These are phyloP conservation scores for Meloidogyne exigua DNA, from an alignment of 1,140 invertebrate genomes.

Conservation along the genomic window DNA sequence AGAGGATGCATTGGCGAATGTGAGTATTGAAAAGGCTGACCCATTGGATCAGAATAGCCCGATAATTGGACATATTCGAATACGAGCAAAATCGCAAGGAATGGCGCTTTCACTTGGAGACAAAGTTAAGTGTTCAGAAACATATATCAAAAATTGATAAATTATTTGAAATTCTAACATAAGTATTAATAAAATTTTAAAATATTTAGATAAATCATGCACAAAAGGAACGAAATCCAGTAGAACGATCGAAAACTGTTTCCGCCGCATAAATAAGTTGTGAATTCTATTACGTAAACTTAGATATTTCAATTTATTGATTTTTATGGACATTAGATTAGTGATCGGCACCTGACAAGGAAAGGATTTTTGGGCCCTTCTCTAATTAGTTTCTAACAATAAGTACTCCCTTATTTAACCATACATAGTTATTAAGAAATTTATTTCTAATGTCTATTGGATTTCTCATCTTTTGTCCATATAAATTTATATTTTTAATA, in stretches of 20 bases:
- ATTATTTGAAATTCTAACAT: neutral
- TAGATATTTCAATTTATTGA: neutral
- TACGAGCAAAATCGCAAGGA: slow-evolving; percentile 92
- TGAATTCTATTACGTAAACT: neutral
- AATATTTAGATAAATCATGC: slow-evolving; percentile 35
- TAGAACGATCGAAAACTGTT: slow-evolving; percentile 17
- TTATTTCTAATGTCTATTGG: too few relatives aligned
- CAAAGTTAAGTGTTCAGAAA: slow-evolving; percentile 38
- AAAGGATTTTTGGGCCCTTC: too few relatives aligned
- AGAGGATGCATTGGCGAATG: slow-evolving; percentile 95
- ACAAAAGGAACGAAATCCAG: slow-evolving; percentile 31
- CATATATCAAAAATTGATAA: neutral
- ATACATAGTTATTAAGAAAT: too few relatives aligned
- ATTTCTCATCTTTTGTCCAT: neutral
- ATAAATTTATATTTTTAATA: neutral
- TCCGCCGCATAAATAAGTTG: neutral
- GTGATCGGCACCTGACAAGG: too few relatives aligned
- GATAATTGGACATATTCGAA: slow-evolving; percentile 92
- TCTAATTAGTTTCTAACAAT: too few relatives aligned
- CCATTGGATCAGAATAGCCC: slow-evolving; percentile 76
- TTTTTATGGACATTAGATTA: neutral
- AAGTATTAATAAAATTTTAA: neutral
- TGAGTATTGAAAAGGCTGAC: slow-evolving; percentile 88
- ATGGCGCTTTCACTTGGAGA: slow-evolving; percentile 61
- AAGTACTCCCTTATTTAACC: too few relatives aligned